A percentile compares a stretch with the other conserved stretches of the same genome.
phyloP scores from a whole-genome alignment of 1,140 invertebrate species.

The Dendrolimus kikuchii region DNA sequence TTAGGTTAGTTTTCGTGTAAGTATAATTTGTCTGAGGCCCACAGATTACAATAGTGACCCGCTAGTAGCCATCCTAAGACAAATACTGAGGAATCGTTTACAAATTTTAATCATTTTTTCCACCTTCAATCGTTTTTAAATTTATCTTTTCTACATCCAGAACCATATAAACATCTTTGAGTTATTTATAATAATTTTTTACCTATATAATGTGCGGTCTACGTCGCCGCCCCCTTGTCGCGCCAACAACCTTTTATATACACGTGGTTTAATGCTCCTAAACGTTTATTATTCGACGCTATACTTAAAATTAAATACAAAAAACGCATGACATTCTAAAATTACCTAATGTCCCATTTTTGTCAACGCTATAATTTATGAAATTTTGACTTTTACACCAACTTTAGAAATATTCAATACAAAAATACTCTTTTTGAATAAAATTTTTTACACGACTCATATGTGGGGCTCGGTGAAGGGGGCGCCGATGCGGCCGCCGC shows the following conservation, averaged over 20 bases:
- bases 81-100: conserved; percentile 67
- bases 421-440: conserved; percentile 74
- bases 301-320: conserved; percentile 74
- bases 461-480: conserved; percentile 38
- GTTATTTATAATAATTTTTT: conserved; percentile 71
- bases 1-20: conserved; percentile 62
- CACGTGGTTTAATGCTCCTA: conserved; percentile 71
- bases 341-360: conserved; percentile 68
- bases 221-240: conserved; percentile 38
- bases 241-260: conserved; percentile 67
- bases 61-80: conserved; percentile 59
- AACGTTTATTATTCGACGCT: conserved; percentile 71
- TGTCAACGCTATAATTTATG: conserved; percentile 70
- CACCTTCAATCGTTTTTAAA: conserved; percentile 65
- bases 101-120: conserved; percentile 53
- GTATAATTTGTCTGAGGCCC: conserved; percentile 59
- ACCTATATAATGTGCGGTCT: conserved; percentile 62
- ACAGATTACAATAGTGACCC: conserved; percentile 70
- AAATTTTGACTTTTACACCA: conserved; percentile 73
- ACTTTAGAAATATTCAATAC: conserved; percentile 74
- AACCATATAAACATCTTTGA: conserved; percentile 73
- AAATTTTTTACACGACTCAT: conserved; percentile 72
- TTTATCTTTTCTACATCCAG: conserved; percentile 71
- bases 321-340: conserved; percentile 72
- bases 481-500: conserved; percentile 39